Base-by-base conservation (phyloP, 2,888 invertebrate species). In the Tortricodes alternella region DNA sequence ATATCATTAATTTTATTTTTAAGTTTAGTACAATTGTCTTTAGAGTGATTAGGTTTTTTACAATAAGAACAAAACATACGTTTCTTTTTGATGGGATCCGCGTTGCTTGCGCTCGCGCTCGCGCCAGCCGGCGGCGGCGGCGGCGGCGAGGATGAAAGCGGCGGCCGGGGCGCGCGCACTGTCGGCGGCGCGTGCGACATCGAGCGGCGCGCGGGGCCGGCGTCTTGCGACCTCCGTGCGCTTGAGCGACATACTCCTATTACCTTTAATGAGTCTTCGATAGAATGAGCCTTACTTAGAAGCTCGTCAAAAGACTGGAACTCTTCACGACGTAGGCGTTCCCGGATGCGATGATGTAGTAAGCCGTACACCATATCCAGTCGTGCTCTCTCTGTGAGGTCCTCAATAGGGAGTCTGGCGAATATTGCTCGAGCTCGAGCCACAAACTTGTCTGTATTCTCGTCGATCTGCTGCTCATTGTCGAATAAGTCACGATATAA, bases 291-390 rank as follows among this genome's bases (percentile, higher is more conserved):
- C 11, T 50, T 58, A n/a, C 43, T 34, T 3, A 58, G 24, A 3
- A 52, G 16, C 3, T 55, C 50, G 0, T 37, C 38, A n/a, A 60
- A 60, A 2, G 52, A 41, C 15, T 8, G 46, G 15, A 63, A 43
- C 11, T 68, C 67, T 67, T 72, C 72, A 51, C 71, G 66, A 38
- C 55, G 55, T 44, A 59, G 58, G 49, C 64, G 52, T 34, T 63
- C 53, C 23, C 52, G 59, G 11, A 61, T 58, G n/a, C 53, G 43
- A 15, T 41, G 52, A 37, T 59, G 35, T n/a, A 62, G 49, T 7
- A 59, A 61, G 13, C 60, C 59, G 27, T 55, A 62, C 7, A 61
- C 35, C 58, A 61, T 60, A 23, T 66, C 65, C 24, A 61, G 8
- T 39, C 63, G 53, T 4, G 58, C 46, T 11, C 8, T 51, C 32